Evolutionary conservation across 2,113 vertebrate species (phyloP).

Genomic region (Alexandromys fortis): DNA sequence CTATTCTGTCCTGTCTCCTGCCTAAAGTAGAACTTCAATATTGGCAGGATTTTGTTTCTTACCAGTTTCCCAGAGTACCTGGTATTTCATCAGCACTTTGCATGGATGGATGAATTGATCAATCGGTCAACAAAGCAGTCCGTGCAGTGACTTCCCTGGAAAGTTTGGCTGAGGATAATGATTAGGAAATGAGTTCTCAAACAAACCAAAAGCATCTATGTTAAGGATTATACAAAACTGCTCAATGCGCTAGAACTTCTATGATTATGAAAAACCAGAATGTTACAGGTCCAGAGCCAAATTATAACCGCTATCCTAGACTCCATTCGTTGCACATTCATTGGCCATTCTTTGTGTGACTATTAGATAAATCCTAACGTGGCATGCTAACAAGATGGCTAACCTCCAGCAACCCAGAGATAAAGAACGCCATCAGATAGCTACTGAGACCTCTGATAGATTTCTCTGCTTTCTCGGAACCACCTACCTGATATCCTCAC

Average conservation of each 20-base stretch:
- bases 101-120: not conserved
- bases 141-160: not conserved
- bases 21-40: not conserved
- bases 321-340: not conserved
- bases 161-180: not conserved
- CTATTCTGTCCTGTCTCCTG: not conserved
- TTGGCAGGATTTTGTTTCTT: not conserved
- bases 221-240: not conserved
- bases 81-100: not conserved
- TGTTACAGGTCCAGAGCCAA: not conserved
- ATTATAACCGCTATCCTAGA: not conserved
- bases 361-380: not conserved
- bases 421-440: not conserved
- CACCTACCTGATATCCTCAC: not conserved
- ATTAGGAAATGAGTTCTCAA: not conserved
- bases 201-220: not conserved
- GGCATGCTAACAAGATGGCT: not conserved
- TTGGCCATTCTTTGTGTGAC: not conserved
- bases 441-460: not conserved
- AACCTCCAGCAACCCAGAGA: not conserved
- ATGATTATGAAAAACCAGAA: not conserved
- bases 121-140: not conserved
- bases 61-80: not conserved
- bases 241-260: not conserved
- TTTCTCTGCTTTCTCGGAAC: not conserved